These are phyloP conservation scores for Coremacera marginata DNA, from an alignment of 2,888 invertebrate genomes.

Conservation along the genomic window DNA sequence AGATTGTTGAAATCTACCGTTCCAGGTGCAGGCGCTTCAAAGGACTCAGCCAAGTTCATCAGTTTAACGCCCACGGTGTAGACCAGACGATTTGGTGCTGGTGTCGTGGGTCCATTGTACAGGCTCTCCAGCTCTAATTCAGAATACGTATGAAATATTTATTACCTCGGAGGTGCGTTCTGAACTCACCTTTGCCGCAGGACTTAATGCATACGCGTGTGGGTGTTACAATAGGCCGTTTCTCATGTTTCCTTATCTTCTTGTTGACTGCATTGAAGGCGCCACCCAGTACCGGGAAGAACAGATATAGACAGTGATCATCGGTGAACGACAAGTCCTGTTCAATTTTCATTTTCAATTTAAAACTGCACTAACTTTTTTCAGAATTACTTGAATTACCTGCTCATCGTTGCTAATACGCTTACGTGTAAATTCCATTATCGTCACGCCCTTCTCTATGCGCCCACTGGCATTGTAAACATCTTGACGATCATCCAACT, in stretches of 20 bases:
- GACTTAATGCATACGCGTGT: slow-evolving; percentile 86
- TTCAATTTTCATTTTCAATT: slow-evolving; percentile 46
- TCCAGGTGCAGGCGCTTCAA: slow-evolving; percentile 80
- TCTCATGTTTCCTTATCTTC: slow-evolving; percentile 84
- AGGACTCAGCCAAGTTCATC: slow-evolving; percentile 82
- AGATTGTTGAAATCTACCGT: slow-evolving; percentile 80
- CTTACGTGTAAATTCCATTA: slow-evolving; percentile 83
- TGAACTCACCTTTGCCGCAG: slow-evolving; percentile 77
- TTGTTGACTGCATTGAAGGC: slow-evolving; percentile 86
- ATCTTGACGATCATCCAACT: slow-evolving; percentile 81
- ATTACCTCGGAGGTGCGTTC: not conserved
- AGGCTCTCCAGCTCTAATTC: slow-evolving; percentile 59
- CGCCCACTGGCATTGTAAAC: slow-evolving; percentile 78
- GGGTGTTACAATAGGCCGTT: slow-evolving; percentile 79
- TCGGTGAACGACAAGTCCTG: slow-evolving; percentile 87
- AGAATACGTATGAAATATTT: not conserved
- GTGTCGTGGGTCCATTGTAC: slow-evolving; percentile 71
- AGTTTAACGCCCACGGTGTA: slow-evolving; percentile 82
- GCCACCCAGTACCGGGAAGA: slow-evolving; percentile 89
- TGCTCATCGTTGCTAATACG: slow-evolving; percentile 78
- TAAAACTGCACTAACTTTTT: too few species aligned
- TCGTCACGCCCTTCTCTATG: slow-evolving; percentile 81
- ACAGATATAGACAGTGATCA: slow-evolving; percentile 84
- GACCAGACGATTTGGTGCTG: slow-evolving; percentile 76
- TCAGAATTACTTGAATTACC: slow-evolving; percentile 45